phyloP scores from a whole-genome alignment of 2,797 vertebrate species.

The Neosilurus hyrtlii region DNA sequence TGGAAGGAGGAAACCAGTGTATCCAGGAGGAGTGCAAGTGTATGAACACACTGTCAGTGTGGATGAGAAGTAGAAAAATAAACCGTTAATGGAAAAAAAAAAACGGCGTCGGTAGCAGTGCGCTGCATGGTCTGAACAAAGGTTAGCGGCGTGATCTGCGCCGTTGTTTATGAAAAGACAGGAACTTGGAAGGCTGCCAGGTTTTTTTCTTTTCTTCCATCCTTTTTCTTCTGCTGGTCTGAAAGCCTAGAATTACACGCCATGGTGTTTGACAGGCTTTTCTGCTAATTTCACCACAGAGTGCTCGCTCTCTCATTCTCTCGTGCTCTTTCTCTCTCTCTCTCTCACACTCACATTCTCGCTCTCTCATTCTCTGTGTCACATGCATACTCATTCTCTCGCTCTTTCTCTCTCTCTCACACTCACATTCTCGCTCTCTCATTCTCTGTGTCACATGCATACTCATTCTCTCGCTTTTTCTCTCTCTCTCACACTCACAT shows the following conservation, averaged over 20 bases:
- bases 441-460: no score
- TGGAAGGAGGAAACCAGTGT: not conserved
- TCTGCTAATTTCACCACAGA: constrained; percentile 57
- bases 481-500: no score
- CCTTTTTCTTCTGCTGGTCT: constrained; percentile 22
- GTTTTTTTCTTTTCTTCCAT: not conserved
- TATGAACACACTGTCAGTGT: not conserved
- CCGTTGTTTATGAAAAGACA: constrained; percentile 33
- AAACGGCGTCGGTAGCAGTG: not conserved
- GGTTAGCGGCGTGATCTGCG: not conserved
- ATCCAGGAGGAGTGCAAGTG: not conserved
- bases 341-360: constrained; percentile 9
- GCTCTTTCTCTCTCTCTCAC: no score
- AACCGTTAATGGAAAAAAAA: not conserved
- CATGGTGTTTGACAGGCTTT: constrained; percentile 67
- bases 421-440: no score
- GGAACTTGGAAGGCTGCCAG: constrained; percentile 23
- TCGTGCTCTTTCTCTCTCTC: constrained; percentile 57
- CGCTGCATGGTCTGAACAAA: not conserved
- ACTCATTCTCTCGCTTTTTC: no score
- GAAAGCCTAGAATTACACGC: constrained; percentile 57
- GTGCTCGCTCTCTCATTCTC: constrained; percentile 19
- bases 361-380: not conserved
- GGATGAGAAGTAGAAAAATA: not conserved
- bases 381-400: no score